phyloP scores from a whole-genome alignment of 2,797 vertebrate species.

The Falco novaeseelandiae region DNA sequence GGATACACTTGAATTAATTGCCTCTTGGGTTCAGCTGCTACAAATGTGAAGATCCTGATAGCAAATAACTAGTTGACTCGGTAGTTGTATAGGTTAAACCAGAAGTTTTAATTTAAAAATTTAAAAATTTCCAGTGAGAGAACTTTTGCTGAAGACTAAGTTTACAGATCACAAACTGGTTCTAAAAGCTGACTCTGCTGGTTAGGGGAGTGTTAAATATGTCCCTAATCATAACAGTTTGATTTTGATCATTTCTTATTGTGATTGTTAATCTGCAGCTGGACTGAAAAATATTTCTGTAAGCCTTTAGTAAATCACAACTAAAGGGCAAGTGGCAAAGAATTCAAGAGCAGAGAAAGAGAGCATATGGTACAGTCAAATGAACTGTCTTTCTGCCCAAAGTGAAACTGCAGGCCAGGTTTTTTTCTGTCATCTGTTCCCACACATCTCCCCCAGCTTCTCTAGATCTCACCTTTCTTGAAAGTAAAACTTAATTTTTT shows the following conservation, averaged over 20 bases:
- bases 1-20: neutral
- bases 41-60: neutral
- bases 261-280: neutral
- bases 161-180: neutral
- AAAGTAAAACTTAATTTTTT: neutral
- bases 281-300: neutral
- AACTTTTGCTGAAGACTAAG: neutral
- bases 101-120: neutral
- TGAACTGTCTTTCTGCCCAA: neutral
- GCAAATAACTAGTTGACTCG: neutral
- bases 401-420: neutral
- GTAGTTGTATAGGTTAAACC: neutral
- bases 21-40: neutral
- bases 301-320: neutral
- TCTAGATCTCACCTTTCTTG: neutral
- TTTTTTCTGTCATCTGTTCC: neutral
- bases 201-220: neutral
- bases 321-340: neutral
- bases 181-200: neutral
- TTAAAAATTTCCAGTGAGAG: neutral
- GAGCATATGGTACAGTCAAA: accelerated
- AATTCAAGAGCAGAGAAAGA: neutral
- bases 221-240: neutral
- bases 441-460: neutral
- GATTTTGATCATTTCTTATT: neutral